These are phyloP conservation scores for Chondrilla cf. caribensis DNA, from an alignment of 37 sponge, comb jelly and placozoan species.

Conservation along the genomic window DNA sequence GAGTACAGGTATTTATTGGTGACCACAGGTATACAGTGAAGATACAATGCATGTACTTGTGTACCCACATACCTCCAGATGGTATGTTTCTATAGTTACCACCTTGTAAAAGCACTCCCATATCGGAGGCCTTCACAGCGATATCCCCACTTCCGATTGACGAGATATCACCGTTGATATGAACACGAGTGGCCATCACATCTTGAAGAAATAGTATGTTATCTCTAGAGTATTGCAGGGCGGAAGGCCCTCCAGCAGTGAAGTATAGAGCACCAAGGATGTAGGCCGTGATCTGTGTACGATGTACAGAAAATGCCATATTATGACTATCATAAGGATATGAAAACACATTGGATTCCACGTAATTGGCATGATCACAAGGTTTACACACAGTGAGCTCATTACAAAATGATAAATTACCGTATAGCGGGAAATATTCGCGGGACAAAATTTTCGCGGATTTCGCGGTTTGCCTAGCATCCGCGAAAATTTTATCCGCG, in stretches of 20 bases:
- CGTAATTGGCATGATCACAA: no score
- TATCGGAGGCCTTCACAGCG: not conserved
- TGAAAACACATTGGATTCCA: no score
- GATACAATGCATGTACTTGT: no score
- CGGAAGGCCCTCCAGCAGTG: not conserved
- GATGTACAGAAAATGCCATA: not conserved
- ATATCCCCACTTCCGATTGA: not conserved
- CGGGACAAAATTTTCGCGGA: no score
- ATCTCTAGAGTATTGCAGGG: not conserved
- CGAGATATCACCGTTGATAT: not conserved
- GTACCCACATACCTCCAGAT: no score
- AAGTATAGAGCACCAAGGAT: constrained; percentile 1
- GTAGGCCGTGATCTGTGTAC: constrained; percentile 9
- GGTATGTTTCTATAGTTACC: constrained; percentile 8
- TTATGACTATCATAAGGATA: not conserved
- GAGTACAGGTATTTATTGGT: no score
- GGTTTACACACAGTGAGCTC: no score
- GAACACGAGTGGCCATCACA: not conserved
- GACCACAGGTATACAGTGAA: no score
- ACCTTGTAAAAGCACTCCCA: not conserved
- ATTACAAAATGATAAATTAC: no score
- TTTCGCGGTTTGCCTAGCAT: no score
- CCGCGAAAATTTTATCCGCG: no score
- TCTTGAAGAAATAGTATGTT: not conserved
- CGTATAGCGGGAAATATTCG: no score